Evolutionary conservation across 2,888 invertebrate species (phyloP), one percentile per base, ranked within the genome.

Genomic region (Dasypolia templi): DNA sequence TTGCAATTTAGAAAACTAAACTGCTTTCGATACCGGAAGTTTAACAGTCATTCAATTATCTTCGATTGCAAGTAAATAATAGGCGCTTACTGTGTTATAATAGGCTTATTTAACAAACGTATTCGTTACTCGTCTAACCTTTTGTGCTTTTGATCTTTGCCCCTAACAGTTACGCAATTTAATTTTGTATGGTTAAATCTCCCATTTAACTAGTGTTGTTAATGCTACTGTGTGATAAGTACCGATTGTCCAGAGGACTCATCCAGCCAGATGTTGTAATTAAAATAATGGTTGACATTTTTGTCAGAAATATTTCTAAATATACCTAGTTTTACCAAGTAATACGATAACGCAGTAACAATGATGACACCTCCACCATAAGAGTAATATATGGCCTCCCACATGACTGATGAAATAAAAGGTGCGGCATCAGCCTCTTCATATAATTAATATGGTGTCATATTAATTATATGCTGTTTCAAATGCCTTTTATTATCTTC

Each of bases 391-490:
- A 62, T 58, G 39, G 58, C 65, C 70, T 84, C 79, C 81, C 72
- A 86, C 82, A 29, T 55, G 65, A 53, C 65, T 87, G 68, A 68
- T 73, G 87, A 75, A 86, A 87, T 74, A 65, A 12, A 42, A 86
- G 84, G 87, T 65, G 86, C 51, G 79, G 75, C 68, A 32, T 17
- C 19, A 75, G 58, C 64, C 70, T 71, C 64, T 66, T 74, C 72
- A 75, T 82, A 82, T 65, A 58, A 73, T n/a, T n/a, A n/a, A n/a
- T n/a, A n/a, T n/a, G n/a, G n/a, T n/a, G n/a, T 62, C 61, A 73
- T 76, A 78, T 86, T 85, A 78, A 80, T 82, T 51, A 74, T 79
- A 65, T 70, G 64, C 63, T 68, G 72, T 81, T 79, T 84, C 35
- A 61, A 68, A 81, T 68, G 55, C 75, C 66, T 70, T 71, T 66